A percentile compares a stretch with the other conserved stretches of the same genome.
These are phyloP conservation scores for Uloborus diversus DNA, from an alignment of 1,140 invertebrate species.

Conservation along the genomic window DNA sequence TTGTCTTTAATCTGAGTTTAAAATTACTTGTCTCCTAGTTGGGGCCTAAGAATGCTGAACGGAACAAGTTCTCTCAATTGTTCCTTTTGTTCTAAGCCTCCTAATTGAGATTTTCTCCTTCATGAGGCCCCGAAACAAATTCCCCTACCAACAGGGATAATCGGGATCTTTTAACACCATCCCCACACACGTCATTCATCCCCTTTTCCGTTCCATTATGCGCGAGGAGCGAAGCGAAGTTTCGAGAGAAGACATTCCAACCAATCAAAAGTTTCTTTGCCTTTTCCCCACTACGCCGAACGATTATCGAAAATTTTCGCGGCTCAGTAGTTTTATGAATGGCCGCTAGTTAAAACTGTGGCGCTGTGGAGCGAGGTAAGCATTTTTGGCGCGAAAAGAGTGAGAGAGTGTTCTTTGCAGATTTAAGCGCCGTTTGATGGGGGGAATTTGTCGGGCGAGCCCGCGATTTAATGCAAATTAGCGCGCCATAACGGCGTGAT, in stretches of 20 bases:
- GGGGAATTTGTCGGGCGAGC: neutral
- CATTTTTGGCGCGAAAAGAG: neutral
- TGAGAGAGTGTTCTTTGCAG: slow-evolving; percentile 20
- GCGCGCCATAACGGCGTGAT: slow-evolving; percentile 48
- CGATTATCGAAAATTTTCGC: slow-evolving; percentile 48
- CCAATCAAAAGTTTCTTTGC: slow-evolving; percentile 30
- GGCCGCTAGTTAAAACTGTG: slow-evolving; percentile 17
- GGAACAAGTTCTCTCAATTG: too few species aligned
- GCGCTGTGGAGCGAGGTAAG: neutral
- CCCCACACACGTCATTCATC: neutral
- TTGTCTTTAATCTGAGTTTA: too few species aligned
- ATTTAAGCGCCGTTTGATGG: slow-evolving; percentile 35
- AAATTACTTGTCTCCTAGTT: too few species aligned
- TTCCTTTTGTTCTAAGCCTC: neutral
- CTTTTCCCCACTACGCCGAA: neutral
- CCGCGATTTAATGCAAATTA: slow-evolving; percentile 49
- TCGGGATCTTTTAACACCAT: neutral
- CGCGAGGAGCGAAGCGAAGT: neutral
- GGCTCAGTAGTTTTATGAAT: slow-evolving; percentile 39
- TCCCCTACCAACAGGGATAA: neutral
- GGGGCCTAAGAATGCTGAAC: too few species aligned
- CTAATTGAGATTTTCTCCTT: slow-evolving; percentile 23
- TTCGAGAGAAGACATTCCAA: neutral
- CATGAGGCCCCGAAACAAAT: neutral
- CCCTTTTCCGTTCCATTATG: neutral